phyloP scores from a whole-genome alignment of 2,113 vertebrate species.

The Megaleporinus macrocephalus region DNA sequence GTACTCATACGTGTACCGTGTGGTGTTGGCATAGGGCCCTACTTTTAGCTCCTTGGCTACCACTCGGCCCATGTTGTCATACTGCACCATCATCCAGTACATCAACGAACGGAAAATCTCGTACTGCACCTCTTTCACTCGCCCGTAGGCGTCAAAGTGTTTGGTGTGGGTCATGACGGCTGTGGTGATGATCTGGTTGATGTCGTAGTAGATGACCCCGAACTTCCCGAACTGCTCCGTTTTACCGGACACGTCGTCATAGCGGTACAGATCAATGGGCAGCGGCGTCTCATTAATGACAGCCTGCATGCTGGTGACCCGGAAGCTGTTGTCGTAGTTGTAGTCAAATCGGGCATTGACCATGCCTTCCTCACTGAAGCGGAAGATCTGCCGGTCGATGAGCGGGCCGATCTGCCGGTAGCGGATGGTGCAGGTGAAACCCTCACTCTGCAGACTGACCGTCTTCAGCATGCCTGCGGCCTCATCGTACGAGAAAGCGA shows the following conservation, averaged over 20 bases:
- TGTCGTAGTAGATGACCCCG: slow-evolving; percentile 97
- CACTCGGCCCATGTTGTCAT: slow-evolving; percentile 98
- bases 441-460: slow-evolving; percentile 92
- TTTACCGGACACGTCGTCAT: slow-evolving; percentile 95
- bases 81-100: slow-evolving; percentile 99
- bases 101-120: slow-evolving; percentile 98
- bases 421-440: slow-evolving; percentile 94
- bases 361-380: slow-evolving; percentile 98
- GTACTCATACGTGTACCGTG: slow-evolving; percentile 94
- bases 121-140: slow-evolving; percentile 97
- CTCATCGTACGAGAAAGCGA: slow-evolving; percentile 93
- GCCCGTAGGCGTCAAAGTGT: slow-evolving; percentile 95
- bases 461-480: slow-evolving; percentile 94
- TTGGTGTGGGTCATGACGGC: slow-evolving; percentile 99
- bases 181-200: slow-evolving; percentile 98
- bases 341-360: slow-evolving; percentile 98
- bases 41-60: slow-evolving; percentile 96
- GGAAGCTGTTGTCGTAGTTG: slow-evolving; percentile 98
- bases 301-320: slow-evolving; percentile 98
- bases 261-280: slow-evolving; percentile 96
- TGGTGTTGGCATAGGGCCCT: slow-evolving; percentile 97
- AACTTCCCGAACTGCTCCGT: slow-evolving; percentile 99
- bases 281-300: slow-evolving; percentile 97
- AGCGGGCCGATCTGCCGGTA: slow-evolving; percentile 96
- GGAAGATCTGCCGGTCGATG: slow-evolving; percentile 95